Conservation (phyloP, 2,888 invertebrate genomes). For the Ramazzottius varieornatus region DNA sequence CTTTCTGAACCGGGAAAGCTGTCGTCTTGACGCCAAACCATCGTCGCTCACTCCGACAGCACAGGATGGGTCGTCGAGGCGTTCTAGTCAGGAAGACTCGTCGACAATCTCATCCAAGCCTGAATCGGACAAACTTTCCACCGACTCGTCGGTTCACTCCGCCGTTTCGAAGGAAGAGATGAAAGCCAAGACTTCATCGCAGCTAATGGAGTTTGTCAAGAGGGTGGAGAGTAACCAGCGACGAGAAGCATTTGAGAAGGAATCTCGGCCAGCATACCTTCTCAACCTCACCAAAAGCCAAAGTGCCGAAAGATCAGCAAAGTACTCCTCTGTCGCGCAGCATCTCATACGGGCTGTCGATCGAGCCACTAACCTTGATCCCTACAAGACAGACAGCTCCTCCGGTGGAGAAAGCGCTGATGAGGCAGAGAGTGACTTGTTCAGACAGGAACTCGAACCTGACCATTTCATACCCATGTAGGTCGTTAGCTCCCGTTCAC, state of each 20-base stretch:
- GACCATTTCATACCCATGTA: background rate
- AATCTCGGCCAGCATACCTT: background rate
- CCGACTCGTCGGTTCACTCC: background rate
- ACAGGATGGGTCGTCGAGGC: background rate
- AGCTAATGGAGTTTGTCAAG: conserved; percentile 2
- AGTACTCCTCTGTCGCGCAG: background rate
- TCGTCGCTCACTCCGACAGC: background rate
- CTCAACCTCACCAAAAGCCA: background rate
- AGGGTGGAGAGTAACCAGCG: background rate
- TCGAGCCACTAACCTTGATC: background rate
- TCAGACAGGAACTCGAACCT: background rate
- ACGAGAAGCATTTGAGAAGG: background rate
- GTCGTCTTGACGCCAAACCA: background rate
- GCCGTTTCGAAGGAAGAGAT: background rate
- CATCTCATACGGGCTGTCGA: background rate
- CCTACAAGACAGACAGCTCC: background rate
- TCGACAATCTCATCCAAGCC: background rate
- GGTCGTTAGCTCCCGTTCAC: background rate
- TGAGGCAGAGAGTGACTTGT: background rate
- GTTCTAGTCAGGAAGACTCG: background rate
- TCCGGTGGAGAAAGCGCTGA: background rate
- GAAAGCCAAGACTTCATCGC: background rate
- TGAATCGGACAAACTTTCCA: no score
- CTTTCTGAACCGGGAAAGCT: background rate
- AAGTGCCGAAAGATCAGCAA: background rate